These are phyloP conservation scores for Rhynchotus rufescens DNA, from an alignment of 2,797 vertebrate genomes.

Conservation along the genomic window DNA sequence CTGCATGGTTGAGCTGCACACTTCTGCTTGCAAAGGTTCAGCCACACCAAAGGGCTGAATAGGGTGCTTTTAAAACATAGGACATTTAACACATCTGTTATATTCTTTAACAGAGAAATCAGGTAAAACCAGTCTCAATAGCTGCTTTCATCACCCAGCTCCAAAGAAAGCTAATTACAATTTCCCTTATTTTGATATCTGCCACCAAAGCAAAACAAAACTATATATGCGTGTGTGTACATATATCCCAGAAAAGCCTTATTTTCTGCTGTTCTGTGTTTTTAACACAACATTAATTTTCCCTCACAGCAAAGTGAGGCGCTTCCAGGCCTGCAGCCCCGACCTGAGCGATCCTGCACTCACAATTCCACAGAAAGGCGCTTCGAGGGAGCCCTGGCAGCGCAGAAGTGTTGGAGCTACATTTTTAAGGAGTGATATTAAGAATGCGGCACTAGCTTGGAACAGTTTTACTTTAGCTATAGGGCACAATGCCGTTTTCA, in stretches of 20 bases:
- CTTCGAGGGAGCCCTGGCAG: background rate
- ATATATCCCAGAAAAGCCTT: background rate
- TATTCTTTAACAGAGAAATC: slow-evolving; percentile 57
- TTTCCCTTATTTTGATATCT: background rate
- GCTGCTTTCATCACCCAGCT: background rate
- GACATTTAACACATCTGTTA: slow-evolving; percentile 98
- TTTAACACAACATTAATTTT: background rate
- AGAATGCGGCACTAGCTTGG: background rate
- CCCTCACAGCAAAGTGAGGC: background rate
- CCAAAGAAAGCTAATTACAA: background rate
- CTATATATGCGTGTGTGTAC: background rate
- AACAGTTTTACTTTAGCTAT: background rate
- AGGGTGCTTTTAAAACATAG: slow-evolving; percentile 81
- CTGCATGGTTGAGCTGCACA: slow-evolving; percentile 86
- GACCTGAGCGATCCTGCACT: background rate
- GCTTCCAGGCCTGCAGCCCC: accelerated
- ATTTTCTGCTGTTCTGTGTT: accelerated
- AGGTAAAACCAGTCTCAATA: slow-evolving; percentile 41
- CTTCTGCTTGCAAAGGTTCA: slow-evolving; percentile 87
- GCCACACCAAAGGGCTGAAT: slow-evolving; percentile 85
- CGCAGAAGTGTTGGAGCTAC: background rate
- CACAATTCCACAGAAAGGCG: accelerated
- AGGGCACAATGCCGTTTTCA: accelerated
- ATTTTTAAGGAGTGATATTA: background rate
- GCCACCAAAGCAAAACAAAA: background rate